These are phyloP conservation scores for Nycticebus coucang DNA, from an alignment of 2,113 vertebrate genomes.

Conservation along the genomic window DNA sequence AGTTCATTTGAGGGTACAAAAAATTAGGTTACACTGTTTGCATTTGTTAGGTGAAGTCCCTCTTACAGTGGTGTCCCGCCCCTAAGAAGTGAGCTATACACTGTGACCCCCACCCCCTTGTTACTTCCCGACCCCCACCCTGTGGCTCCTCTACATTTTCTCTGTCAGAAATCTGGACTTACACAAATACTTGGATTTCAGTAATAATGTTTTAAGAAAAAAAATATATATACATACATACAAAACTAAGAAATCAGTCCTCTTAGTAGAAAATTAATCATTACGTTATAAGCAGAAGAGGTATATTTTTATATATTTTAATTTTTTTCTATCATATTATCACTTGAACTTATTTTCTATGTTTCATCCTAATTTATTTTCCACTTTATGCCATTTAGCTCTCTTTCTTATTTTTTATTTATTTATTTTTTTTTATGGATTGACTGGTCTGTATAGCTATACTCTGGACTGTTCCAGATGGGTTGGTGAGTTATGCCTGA, in stretches of 20 bases:
- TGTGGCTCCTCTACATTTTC: not conserved
- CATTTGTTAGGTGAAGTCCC: too few species aligned
- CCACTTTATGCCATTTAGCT: not conserved
- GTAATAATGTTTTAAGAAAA: not conserved
- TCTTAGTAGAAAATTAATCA: not conserved
- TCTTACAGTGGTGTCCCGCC: too few species aligned
- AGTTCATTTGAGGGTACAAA: too few species aligned
- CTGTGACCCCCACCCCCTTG: too few species aligned
- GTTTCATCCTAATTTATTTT: not conserved
- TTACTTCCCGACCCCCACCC: too few species aligned
- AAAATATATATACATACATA: not conserved
- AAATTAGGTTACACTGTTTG: too few species aligned
- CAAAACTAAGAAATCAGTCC: not conserved
- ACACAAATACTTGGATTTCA: not conserved
- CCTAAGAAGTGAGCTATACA: too few species aligned
- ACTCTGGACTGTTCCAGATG: too few species aligned
- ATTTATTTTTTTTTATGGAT: too few species aligned
- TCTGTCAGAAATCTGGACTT: not conserved
- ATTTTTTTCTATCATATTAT: not conserved
- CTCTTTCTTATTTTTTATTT: not conserved
- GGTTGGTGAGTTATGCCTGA: too few species aligned
- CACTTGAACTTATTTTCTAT: not conserved
- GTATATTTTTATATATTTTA: too few species aligned
- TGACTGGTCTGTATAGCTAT: too few species aligned
- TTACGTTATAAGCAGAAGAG: not conserved